Conservation (phyloP, 2,888 invertebrate genomes). For the Rhorus exstirpatorius region DNA sequence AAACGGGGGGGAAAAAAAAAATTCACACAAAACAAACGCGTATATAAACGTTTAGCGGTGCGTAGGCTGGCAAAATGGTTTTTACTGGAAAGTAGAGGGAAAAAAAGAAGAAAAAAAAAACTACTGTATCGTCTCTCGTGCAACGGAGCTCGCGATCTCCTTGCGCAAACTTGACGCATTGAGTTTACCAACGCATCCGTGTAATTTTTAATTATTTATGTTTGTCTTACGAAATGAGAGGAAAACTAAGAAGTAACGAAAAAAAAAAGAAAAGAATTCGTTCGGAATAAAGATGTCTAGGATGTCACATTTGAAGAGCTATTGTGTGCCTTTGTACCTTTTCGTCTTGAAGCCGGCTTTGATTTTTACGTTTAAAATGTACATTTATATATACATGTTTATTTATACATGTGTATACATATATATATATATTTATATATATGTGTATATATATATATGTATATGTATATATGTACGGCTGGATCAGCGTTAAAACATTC, state of each 20-base stretch:
- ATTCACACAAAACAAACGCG: slow-evolving; percentile 58
- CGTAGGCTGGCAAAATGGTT: slow-evolving; percentile 67
- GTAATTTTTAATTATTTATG: slow-evolving; percentile 84
- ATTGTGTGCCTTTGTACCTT: slow-evolving; percentile 78
- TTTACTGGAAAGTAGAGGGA: slow-evolving; percentile 60
- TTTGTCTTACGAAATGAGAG: slow-evolving; percentile 80
- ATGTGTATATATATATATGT: too few species aligned
- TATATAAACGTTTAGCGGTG: slow-evolving; percentile 57
- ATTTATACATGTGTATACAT: too few species aligned
- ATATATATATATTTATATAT: too few species aligned
- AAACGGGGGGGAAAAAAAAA: neutral
- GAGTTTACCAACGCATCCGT: slow-evolving; percentile 80
- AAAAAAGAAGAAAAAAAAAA: slow-evolving; percentile 68
- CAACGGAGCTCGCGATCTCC: slow-evolving; percentile 59
- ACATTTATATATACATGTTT: neutral
- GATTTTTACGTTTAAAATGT: slow-evolving; percentile 23
- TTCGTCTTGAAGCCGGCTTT: slow-evolving; percentile 64
- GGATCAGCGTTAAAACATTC: neutral
- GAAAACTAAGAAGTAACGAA: slow-evolving; percentile 64
- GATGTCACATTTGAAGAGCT: slow-evolving; percentile 77
- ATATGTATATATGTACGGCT: neutral
- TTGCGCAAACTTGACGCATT: slow-evolving; percentile 77
- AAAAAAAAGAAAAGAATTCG: slow-evolving; percentile 70
- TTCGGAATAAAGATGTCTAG: slow-evolving; percentile 77
- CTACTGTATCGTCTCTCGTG: slow-evolving; percentile 72